Conservation (phyloP, 2,113 vertebrate genomes). For the Psittacula cyanocephala region DNA sequence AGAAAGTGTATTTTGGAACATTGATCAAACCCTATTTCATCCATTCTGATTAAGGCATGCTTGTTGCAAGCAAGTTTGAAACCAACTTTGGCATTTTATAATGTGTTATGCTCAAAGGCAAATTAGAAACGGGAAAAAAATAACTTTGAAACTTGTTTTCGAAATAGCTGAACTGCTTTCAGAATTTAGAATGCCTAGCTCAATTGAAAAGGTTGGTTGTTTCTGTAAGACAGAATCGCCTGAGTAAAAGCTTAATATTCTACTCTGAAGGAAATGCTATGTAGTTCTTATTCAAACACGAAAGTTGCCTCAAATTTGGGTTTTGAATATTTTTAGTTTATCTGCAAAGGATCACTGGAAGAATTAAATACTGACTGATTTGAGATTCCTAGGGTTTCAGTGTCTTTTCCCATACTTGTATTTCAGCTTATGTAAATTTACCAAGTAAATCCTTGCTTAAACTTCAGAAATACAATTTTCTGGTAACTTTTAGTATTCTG, state of each 20-base stretch:
- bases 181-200: not conserved
- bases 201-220: not conserved
- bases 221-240: not conserved
- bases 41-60: not conserved
- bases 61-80: not conserved
- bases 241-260: not conserved
- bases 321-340: not conserved
- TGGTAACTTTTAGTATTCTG: not conserved
- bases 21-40: not conserved
- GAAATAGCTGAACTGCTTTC: not conserved
- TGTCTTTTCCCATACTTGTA: not conserved
- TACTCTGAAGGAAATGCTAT: not conserved
- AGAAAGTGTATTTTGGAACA: not conserved
- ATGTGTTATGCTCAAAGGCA: not conserved
- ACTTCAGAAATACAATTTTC: not conserved
- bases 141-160: not conserved
- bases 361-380: not conserved
- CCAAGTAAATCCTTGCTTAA: not conserved
- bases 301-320: not conserved
- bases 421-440: not conserved
- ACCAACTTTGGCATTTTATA: not conserved
- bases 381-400: not conserved
- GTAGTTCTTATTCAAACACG: not conserved
- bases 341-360: not conserved
- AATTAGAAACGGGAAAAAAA: not conserved